Percentiles rank a stretch among this genome's conserved stretches.
phyloP scores from a whole-genome alignment of 2,888 invertebrate species.

The Trileptium ribeirensis region DNA sequence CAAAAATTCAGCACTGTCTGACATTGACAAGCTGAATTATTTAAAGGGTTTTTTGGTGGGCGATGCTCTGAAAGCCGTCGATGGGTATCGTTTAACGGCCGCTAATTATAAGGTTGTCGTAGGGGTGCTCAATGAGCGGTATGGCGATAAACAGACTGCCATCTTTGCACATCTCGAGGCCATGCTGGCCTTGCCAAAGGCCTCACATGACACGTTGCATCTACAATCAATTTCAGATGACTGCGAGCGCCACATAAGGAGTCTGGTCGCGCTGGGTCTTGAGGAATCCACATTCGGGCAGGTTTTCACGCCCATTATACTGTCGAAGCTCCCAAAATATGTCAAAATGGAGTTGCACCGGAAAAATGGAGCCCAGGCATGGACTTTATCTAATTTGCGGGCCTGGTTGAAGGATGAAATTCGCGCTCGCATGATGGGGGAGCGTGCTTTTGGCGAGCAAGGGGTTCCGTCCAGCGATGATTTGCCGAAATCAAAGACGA shows the following conservation, averaged over 20 bases:
- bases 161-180: background rate
- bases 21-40: slow-evolving; percentile 1
- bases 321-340: background rate
- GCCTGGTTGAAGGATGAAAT: background rate
- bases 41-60: background rate
- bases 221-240: background rate
- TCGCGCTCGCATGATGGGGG: background rate
- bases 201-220: background rate
- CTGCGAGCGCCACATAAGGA: background rate
- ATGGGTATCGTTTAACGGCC: background rate
- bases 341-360: background rate
- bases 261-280: background rate
- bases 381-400: background rate
- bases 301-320: background rate
- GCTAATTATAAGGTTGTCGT: background rate
- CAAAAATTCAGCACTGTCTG: background rate
- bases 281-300: background rate
- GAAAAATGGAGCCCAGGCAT: background rate
- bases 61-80: background rate
- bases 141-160: background rate
- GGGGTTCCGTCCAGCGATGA: background rate
- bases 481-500: background rate
- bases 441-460: background rate
- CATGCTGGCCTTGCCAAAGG: no score
- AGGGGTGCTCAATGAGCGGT: background rate